Evolutionary conservation across 2,113 vertebrate genomes (phyloP).

Genomic region (Caretta caretta): DNA sequence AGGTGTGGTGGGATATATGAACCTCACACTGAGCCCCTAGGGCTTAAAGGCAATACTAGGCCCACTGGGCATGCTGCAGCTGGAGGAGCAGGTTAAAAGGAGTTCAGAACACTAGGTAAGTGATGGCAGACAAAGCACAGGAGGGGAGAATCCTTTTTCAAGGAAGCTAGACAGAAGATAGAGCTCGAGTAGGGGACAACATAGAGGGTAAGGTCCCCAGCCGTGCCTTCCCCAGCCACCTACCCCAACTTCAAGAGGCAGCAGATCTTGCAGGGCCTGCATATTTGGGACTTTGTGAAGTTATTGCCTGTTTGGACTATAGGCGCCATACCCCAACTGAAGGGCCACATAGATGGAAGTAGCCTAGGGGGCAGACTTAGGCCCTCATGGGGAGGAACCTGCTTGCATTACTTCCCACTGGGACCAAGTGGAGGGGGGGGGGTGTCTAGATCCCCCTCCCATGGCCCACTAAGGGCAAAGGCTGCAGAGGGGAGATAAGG

Average conservation of each 20-base stretch:
- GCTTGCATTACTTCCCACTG: background rate
- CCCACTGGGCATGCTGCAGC: background rate
- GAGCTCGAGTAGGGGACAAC: background rate
- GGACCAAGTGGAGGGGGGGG: background rate
- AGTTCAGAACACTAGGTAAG: background rate
- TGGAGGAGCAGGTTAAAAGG: background rate
- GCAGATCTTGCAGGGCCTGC: background rate
- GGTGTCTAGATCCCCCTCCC: accelerated
- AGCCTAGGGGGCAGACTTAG: background rate
- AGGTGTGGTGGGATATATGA: background rate
- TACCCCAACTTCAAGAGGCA: no score
- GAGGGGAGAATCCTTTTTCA: background rate
- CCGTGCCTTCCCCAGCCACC: background rate
- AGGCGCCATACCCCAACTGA: background rate
- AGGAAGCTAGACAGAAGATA: background rate
- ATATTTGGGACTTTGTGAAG: background rate
- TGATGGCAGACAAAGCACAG: no score
- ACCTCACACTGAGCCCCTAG: background rate
- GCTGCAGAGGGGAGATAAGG: background rate
- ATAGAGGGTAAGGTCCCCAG: background rate
- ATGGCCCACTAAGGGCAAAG: background rate
- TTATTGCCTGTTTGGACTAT: background rate
- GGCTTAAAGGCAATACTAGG: background rate
- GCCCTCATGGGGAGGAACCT: background rate
- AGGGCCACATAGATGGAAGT: background rate